Base-by-base conservation (phyloP, 2,797 vertebrate genomes). In the Mycteria americana region DNA sequence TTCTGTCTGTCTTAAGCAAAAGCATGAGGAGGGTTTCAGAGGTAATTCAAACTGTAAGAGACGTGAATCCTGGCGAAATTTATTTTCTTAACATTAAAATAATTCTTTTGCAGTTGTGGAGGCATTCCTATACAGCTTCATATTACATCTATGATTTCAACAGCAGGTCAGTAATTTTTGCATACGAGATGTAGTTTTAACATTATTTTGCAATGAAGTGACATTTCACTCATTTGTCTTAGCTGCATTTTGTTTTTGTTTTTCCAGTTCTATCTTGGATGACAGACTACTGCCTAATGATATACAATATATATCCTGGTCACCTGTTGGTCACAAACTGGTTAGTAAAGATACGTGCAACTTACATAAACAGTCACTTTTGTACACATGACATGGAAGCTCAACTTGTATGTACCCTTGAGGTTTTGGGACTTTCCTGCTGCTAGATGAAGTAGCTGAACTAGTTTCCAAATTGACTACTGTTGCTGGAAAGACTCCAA, bases 51-150 rank as follows among this genome's bases (percentile, higher is more conserved):
- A 56, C 25, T 48, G n/a, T 62, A 89, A 80, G 37, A 89, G 50
- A 39, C 13, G 9, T 30, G 50, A 80, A 83, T 73, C 33, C 30
- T 41, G 31, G 7, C 35, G 2, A 78, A 73, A 82, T 39, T 45
- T 27, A 13, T 65, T 91, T 91, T 78, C 50, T 72, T 92, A 74
- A 73, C 77, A 30, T 87, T 62, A 51, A 94, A 93, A 78, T 77
- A 72, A 88, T 94, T 97, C 8, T 98, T 90, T 98, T 97, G 41
- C 87, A 98, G 98, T 91, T 97, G 89, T 98, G 98, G 98, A 98
- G 98, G 24, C 97, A 98, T 93, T 98, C 98, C 56, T 98, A 97
- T 87, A 98, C 94, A 37, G 98, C 98, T 91, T 98, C 98, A 2
- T 98, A 98, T 80, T 62, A 96, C 85, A 97, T 98, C 92, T 98